Conservation (phyloP, 2,113 vertebrate species). For the Campylomormyrus numenius region DNA sequence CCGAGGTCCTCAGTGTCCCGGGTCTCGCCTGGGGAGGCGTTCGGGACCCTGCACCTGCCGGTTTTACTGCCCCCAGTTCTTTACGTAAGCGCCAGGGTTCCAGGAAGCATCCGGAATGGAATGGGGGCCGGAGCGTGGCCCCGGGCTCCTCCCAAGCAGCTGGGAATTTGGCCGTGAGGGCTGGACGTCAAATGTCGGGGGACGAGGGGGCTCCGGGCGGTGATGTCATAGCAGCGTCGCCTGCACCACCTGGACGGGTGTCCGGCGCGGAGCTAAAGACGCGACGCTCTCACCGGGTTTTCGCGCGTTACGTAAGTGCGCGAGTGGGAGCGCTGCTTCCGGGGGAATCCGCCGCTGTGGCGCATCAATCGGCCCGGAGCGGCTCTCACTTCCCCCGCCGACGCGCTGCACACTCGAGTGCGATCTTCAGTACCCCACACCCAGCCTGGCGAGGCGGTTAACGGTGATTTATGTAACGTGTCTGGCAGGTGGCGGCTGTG, state of each 20-base stretch:
- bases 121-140: too few relatives aligned
- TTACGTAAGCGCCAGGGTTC: background rate
- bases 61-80: background rate
- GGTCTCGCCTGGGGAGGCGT: background rate
- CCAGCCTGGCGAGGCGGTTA: background rate
- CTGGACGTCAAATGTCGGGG: background rate
- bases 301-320: background rate
- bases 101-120: background rate
- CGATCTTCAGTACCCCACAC: background rate
- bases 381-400: background rate
- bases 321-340: background rate
- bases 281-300: background rate
- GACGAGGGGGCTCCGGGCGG: background rate
- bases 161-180: background rate
- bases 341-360: background rate
- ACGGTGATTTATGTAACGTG: slow-evolving; percentile 10
- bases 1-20: background rate
- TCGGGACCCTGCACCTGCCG: background rate
- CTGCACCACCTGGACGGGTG: background rate
- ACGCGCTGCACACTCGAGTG: background rate
- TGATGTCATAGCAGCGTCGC: background rate
- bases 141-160: background rate
- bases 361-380: slow-evolving; percentile 6
- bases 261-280: background rate
- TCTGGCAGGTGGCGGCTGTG: slow-evolving; percentile 4